Base-by-base conservation (phyloP, 2,888 invertebrate genomes). In the Aspidapion aeneum region DNA sequence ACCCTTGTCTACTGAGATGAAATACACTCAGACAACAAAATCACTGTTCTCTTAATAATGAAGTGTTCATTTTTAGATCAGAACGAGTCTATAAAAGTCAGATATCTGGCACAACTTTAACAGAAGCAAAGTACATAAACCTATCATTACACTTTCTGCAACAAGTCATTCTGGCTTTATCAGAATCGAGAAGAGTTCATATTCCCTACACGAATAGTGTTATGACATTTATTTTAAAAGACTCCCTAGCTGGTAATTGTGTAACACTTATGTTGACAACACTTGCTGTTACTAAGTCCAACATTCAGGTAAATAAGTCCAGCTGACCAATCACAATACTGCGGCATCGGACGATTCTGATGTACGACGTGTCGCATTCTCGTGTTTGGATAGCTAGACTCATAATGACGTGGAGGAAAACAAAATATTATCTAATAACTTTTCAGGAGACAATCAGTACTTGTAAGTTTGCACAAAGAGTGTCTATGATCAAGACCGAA, bases 191-290 rank as follows among this genome's bases (percentile, higher is more conserved):
- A 63, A 73, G 78, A 57, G 61, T 65, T 5, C 82, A 82, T 66
- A 76, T 82, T 18, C 80, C 82, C 12, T 83, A 79, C 69, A 77
- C 84, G 69, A 85, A 85, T 75, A 84, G 83, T 21, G 75, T 83
- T 71, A 78, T 85, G 74, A 85, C 84, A 1, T 80, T 82, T 54
- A 77, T 84, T 62, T 73, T 85, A 21, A 77, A 81, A 52, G 84
- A 84, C 72, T 84, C 84, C 2, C 72, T 85, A 17, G 82, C 82
- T 21, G 84, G 84, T 55, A 84, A 85, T 74, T 84, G 83, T 62
- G 71, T 83, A 60, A 84, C 84, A 1, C 80, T 79, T 1, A 84
- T 85, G 83, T 72, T 84, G 60, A 83, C 84, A n/a, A 84, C 63
- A 55, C 63, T 74, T 16, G 69, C 73, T 18, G 52, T 73, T 12